phyloP scores from a whole-genome alignment of 2,797 vertebrate genomes.

The Malacoraja senta region DNA sequence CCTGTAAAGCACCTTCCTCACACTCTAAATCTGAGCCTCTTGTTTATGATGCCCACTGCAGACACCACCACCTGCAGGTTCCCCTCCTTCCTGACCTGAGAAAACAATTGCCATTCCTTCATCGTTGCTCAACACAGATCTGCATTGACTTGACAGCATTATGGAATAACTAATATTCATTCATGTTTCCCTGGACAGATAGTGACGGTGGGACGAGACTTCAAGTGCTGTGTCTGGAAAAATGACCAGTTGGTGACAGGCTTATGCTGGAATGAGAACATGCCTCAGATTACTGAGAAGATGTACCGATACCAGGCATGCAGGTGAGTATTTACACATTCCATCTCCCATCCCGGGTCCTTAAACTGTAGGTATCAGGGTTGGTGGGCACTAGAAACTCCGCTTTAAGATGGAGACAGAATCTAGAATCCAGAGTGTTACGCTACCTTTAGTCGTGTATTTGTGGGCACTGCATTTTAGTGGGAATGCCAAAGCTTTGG shows the following conservation, averaged over 20 bases:
- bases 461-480: background rate
- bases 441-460: background rate
- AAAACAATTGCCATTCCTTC: no score
- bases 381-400: background rate
- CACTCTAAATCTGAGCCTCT: no score
- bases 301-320: slow-evolving; percentile 82
- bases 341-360: no score
- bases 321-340: slow-evolving; percentile 59
- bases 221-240: slow-evolving; percentile 82
- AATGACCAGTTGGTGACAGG: slow-evolving; percentile 70
- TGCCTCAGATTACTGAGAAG: slow-evolving; percentile 67
- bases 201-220: slow-evolving; percentile 80
- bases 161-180: background rate
- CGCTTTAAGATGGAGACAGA: background rate
- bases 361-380: background rate
- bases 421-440: background rate
- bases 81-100: no score
- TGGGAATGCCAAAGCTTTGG: background rate
- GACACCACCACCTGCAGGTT: no score
- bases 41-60: no score
- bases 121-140: no score
- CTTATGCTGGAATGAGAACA: slow-evolving; percentile 78
- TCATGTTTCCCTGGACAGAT: slow-evolving; percentile 53
- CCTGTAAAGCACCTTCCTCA: no score
- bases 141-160: no score